Evolutionary conservation across 2,888 invertebrate species (phyloP), one percentile per base, ranked within the genome.

Genomic region (Schizaphis graminum): DNA sequence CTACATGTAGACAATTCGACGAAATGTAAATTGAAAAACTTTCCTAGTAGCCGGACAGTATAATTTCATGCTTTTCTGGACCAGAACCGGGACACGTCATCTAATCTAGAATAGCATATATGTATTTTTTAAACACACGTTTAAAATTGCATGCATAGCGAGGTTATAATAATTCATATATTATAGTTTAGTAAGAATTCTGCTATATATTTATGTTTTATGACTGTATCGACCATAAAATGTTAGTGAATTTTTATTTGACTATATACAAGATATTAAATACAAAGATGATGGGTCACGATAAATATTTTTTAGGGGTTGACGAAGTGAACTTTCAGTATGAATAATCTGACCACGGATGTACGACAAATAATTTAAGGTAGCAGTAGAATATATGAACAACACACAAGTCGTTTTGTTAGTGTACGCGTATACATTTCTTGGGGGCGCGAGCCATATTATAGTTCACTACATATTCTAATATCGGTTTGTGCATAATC

Each of bases 1-100:
- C 28, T 16, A 86, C 3, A 35, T 77, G 77, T 8, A 21, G 21
- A 35, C 8, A 47, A n/a, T 4, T 24, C n/a, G 90, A 47, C n/a
- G 47, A 67, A 67, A 67, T 47, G 47, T 67, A 90, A 90, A 90
- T 90, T 67, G 61, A 67, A 90, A 67, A 67, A 90, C 90, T 67
- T 90, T 67, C 67, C 47, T 13, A 88, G n/a, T 88, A 53, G n/a
- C 28, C 85, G 85, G 44, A 26, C 28, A 44, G 44, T 26, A 85
- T 85, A 85, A 85, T 85, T 44, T 85, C 85, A 44, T 44, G 85
- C 53, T 13, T 85, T 85, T 44, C 44, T 13, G 85, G 44, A 44
- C 26, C 44, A 28, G 1, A 28, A 44, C 26, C 44, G 1, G 28
- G 11, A 85, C 5, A 26, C 1, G 26, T 26, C 77, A 35, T 77